Evolutionary conservation across 2,888 invertebrate species (phyloP), one percentile per base, ranked within the genome.

Genomic region (Acrocyrtus sp.): DNA sequence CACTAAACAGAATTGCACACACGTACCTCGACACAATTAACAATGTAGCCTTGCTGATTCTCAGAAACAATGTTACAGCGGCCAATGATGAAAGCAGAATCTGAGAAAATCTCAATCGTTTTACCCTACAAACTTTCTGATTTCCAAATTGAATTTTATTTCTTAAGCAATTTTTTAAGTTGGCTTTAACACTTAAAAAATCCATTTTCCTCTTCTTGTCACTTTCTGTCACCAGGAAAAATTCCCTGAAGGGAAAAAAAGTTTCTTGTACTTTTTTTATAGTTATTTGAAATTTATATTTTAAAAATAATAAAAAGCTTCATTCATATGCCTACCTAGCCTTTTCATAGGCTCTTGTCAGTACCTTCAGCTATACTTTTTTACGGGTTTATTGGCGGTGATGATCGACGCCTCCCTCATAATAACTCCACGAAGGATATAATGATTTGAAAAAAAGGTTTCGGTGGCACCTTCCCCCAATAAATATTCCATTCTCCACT

Each of bases 401-500:
- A 34, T 34, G 12, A 34, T 34, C 34, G 34, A n/a, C n/a, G n/a
- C n/a, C n/a, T n/a, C n/a, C n/a, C n/a, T n/a, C 34, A 34, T 8
- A 12, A 34, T 34, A 34, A 34, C 34, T 34, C 34, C 5, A 34
- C 34, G 6, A 34, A 34, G 6, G 34, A 34, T 34, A 34, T 34
- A 34, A 34, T 45, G 34, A 48, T 48, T 27, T 19, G 43, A 47
- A 72, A 56, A 56, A 56, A 63, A 62, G 70, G 62, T 63, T 60
- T 62, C 51, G 34, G 34, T 47, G 45, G 58, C 72, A 72, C 72
- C 72, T 72, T 72, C 61, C 50, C 72, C 27, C 72, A 72, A 72
- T 72, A 72, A 72, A 72, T n/a, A n/a, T 72, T 60, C 45, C 45
- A 17, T 17, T 45, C 45, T 45, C 45, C 19, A 45, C 45, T 45